Evolutionary conservation across 1,140 invertebrate genomes (phyloP).

Genomic region (Samia ricini): DNA sequence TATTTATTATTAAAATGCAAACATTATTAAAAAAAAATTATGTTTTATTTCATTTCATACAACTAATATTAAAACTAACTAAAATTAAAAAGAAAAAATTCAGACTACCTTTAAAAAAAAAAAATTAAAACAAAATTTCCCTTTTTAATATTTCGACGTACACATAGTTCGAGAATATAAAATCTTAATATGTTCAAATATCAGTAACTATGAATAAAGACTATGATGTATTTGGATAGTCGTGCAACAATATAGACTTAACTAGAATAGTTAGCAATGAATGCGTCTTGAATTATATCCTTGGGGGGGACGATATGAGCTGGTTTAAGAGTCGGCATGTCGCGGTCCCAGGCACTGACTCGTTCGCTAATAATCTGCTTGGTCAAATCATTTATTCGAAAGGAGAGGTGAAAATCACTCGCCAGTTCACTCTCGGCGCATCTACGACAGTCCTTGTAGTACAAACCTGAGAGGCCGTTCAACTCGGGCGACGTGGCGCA

Average conservation of each 20-base stretch:
- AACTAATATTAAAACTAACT: neutral
- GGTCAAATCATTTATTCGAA: conserved; percentile 49
- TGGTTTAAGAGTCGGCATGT: neutral
- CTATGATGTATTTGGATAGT: too few species aligned
- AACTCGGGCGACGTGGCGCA: conserved; percentile 91
- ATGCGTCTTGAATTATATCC: conserved; percentile 25
- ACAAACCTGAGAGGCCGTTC: conserved; percentile 88
- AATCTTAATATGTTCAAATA: too few species aligned
- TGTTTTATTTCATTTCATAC: neutral
- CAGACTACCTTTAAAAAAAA: neutral
- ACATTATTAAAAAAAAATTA: neutral
- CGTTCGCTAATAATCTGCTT: conserved; percentile 40
- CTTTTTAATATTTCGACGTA: neutral
- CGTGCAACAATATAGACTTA: neutral
- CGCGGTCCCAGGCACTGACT: neutral
- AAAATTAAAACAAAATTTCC: neutral
- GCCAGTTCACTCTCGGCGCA: conserved; percentile 83
- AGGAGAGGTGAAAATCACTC: conserved; percentile 70
- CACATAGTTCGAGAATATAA: too few species aligned
- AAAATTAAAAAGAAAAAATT: neutral
- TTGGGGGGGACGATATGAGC: conserved; percentile 14
- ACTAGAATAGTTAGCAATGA: conserved; percentile 33
- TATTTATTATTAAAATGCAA: neutral
- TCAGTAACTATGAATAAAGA: too few species aligned
- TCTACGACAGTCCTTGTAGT: conserved; percentile 94